These are phyloP conservation scores for Rhabditophanes sp. DNA, from an alignment of 2,888 invertebrate species.

Conservation along the genomic window DNA sequence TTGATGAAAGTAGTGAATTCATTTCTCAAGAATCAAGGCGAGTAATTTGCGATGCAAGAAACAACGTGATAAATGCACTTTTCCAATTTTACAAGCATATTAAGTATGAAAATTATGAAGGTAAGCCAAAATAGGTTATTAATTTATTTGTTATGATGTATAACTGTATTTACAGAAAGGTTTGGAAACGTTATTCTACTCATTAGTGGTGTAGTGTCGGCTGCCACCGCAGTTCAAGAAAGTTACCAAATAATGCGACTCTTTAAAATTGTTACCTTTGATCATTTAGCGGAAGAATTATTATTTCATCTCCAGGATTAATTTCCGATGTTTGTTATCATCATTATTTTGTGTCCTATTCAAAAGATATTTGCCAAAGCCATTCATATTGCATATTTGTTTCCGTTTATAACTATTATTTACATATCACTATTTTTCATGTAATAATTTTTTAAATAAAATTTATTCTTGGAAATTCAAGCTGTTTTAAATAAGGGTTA, in stretches of 20 bases:
- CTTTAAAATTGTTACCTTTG: constrained; percentile 39
- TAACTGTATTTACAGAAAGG: constrained; percentile 15
- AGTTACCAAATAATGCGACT: constrained; percentile 27
- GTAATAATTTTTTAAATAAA: too few species aligned
- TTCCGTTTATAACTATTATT: too few species aligned
- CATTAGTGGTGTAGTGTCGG: constrained; percentile 23
- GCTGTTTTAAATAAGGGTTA: too few species aligned
- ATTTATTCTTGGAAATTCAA: too few species aligned
- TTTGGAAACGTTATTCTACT: constrained; percentile 18
- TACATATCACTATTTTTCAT: too few species aligned
- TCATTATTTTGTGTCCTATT: background rate
- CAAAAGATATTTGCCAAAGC: too few species aligned
- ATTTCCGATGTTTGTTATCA: background rate
- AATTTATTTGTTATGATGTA: too few species aligned
- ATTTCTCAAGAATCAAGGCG: constrained; percentile 20
- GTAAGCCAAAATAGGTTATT: constrained; percentile 3
- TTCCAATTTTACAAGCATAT: constrained; percentile 28
- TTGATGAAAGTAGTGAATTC: constrained; percentile 14
- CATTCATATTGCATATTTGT: too few species aligned
- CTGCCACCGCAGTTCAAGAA: constrained; percentile 17
- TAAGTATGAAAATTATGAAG: constrained; percentile 12
- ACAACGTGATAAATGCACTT: constrained; percentile 25
- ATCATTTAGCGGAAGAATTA: constrained; percentile 35
- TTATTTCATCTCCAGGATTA: constrained; percentile 28
- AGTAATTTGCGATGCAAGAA: constrained; percentile 16